Evolutionary conservation across 2,113 vertebrate species (phyloP).

Genomic region (Oncorhynchus nerka): DNA sequence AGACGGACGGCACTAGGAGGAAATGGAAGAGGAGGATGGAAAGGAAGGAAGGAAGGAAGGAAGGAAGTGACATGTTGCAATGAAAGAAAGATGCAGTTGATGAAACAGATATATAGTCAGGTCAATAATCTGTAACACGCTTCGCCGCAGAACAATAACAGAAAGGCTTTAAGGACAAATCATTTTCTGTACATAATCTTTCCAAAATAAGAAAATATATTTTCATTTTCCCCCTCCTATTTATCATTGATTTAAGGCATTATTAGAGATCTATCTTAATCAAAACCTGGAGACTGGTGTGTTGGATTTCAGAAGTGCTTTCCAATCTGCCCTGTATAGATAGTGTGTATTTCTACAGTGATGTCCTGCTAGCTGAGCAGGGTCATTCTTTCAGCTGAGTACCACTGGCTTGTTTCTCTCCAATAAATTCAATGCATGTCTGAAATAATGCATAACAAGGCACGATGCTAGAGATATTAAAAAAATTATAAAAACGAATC

Average conservation of each 20-base stretch:
- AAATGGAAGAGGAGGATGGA: constrained; percentile 48
- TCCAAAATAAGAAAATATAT: too few relatives aligned
- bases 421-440: constrained; percentile 72
- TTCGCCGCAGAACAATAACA: constrained; percentile 42
- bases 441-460: constrained; percentile 76
- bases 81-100: background rate
- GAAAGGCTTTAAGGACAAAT: constrained; percentile 30
- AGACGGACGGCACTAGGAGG: background rate
- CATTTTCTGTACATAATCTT: too few relatives aligned
- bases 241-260: background rate
- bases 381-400: constrained; percentile 32
- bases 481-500: constrained; percentile 68
- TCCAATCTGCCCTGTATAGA: too few relatives aligned
- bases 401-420: constrained; percentile 18
- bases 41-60: constrained; percentile 26
- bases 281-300: background rate
- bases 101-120: constrained; percentile 13
- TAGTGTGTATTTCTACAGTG: constrained; percentile 19
- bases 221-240: background rate
- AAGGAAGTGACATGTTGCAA: background rate
- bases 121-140: constrained; percentile 15
- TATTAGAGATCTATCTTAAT: background rate
- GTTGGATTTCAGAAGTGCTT: too few relatives aligned
- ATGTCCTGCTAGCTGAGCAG: constrained; percentile 16
- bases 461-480: constrained; percentile 67